Evolutionary conservation across 2,113 vertebrate species (phyloP).

Genomic region (Lycocorax pyrrhopterus): DNA sequence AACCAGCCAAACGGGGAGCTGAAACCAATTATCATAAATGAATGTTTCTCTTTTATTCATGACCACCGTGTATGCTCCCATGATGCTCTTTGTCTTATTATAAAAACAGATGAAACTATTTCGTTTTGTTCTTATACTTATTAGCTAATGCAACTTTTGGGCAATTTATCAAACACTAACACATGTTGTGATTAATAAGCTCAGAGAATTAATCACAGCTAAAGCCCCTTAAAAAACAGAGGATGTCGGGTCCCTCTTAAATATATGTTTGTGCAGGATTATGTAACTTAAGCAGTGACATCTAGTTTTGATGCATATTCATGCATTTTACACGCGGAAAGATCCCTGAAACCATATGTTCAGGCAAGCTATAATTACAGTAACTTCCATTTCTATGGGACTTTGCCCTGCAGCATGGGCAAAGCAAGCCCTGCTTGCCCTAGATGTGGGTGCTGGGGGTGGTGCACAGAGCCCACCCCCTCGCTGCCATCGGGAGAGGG

Average conservation of each 20-base stretch:
- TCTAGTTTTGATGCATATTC: slow-evolving; percentile 64
- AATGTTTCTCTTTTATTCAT: slow-evolving; percentile 87
- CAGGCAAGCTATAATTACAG: slow-evolving; percentile 37
- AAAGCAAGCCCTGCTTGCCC: not conserved
- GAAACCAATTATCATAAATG: slow-evolving; percentile 89
- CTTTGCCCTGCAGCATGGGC: not conserved
- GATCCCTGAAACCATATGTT: slow-evolving; percentile 53
- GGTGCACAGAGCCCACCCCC: not conserved
- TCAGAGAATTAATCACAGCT: slow-evolving; percentile 68
- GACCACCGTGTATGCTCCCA: slow-evolving; percentile 86
- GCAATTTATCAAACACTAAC: slow-evolving; percentile 81
- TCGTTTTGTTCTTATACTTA: slow-evolving; percentile 80
- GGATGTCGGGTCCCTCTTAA: slow-evolving; percentile 37
- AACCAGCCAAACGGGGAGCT: slow-evolving; percentile 86
- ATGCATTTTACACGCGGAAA: slow-evolving; percentile 26
- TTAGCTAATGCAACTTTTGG: slow-evolving; percentile 83
- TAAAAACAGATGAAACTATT: slow-evolving; percentile 86
- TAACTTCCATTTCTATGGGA: slow-evolving; percentile 30
- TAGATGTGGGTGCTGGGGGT: not conserved
- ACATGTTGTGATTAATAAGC: slow-evolving; percentile 77
- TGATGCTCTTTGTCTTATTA: slow-evolving; percentile 84
- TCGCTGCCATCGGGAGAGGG: accelerated
- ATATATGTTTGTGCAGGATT: slow-evolving; percentile 64
- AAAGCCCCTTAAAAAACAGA: slow-evolving; percentile 54
- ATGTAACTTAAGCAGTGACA: slow-evolving; percentile 61